These are phyloP conservation scores for Lacanobia oleracea DNA, from an alignment of 2,888 invertebrate genomes.

Conservation along the genomic window DNA sequence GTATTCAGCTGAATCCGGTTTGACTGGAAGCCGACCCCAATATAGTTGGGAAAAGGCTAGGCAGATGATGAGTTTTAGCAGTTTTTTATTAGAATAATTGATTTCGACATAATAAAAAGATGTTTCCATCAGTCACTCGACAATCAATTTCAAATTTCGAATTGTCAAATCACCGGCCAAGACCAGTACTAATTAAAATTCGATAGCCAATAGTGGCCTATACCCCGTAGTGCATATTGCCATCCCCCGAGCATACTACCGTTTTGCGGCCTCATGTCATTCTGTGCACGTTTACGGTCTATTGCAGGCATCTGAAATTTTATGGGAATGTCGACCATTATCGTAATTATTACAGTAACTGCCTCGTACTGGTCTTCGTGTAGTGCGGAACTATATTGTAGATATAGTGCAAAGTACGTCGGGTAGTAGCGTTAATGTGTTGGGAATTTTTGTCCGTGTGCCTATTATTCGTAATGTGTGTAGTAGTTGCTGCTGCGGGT, in stretches of 20 bases:
- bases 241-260: slow-evolving; percentile 2
- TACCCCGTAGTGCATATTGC: background rate
- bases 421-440: background rate
- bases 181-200: background rate
- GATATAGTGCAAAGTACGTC: background rate
- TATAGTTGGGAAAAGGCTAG: no score
- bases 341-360: slow-evolving; percentile 47
- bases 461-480: no score
- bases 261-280: slow-evolving; percentile 7
- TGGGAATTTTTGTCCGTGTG: no score
- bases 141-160: no score
- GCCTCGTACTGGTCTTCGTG: background rate
- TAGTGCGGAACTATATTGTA: background rate
- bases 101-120: no score
- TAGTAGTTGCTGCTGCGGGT: no score
- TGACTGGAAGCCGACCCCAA: no score
- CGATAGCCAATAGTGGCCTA: background rate
- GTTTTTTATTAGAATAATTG: no score
- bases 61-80: no score
- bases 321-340: slow-evolving; percentile 37
- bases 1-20: no score
- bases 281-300: slow-evolving; percentile 28
- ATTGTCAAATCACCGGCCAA: background rate
- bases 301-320: slow-evolving; percentile 46
- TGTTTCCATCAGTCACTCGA: no score